These are phyloP conservation scores for Chiloscyllium plagiosum DNA, from an alignment of 2,113 vertebrate species.

Conservation along the genomic window DNA sequence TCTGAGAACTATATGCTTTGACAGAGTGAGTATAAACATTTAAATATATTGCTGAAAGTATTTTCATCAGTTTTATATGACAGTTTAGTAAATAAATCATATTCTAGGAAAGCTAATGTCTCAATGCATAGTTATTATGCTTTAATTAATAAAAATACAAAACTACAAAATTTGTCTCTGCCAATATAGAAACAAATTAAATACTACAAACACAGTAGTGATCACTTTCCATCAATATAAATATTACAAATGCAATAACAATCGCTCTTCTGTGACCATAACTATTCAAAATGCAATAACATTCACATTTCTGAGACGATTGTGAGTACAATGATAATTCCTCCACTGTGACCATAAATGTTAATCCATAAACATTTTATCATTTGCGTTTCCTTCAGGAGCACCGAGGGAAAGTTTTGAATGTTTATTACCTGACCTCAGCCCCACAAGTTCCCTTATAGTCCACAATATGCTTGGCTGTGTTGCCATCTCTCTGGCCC, in stretches of 20 bases:
- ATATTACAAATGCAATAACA: not conserved
- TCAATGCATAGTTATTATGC: not conserved
- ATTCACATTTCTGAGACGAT: not conserved
- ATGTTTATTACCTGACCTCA: not conserved
- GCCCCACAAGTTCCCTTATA: not conserved
- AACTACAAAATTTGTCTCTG: not conserved
- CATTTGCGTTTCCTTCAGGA: not conserved
- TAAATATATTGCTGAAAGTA: not conserved
- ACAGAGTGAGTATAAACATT: not conserved
- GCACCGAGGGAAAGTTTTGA: not conserved
- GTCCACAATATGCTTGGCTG: not conserved
- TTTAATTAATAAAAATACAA: not conserved
- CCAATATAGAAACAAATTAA: too few relatives aligned
- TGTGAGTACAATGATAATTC: not conserved
- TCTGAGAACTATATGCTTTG: not conserved
- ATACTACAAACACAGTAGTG: too few relatives aligned
- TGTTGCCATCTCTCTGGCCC: not conserved
- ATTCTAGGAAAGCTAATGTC: not conserved
- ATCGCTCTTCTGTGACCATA: not conserved
- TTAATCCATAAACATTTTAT: not conserved
- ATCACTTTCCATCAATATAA: too few relatives aligned
- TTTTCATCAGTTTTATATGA: not conserved
- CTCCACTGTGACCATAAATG: not conserved
- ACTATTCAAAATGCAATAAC: not conserved
- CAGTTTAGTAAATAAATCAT: not conserved